Percentiles rank a stretch among this genome's conserved stretches.
phyloP scores from a whole-genome alignment of 2,797 vertebrate genomes.

The Crocidura indochinensis region DNA sequence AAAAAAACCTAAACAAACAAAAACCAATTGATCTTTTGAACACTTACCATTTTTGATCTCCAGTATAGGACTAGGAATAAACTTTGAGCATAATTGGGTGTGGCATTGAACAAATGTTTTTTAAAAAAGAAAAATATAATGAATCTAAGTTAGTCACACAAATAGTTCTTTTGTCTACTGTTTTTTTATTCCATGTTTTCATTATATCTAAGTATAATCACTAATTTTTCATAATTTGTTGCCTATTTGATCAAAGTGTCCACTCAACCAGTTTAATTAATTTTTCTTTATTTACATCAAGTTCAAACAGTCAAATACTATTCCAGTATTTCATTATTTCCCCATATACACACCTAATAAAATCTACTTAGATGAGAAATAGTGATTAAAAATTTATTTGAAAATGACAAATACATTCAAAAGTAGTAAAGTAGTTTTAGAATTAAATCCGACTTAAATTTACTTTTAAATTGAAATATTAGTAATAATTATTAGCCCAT shows the following conservation, averaged over 20 bases:
- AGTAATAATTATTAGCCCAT: background rate
- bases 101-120: no score
- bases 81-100: no score
- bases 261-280: slow-evolving; percentile 31
- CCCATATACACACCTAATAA: background rate
- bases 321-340: background rate
- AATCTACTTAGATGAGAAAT: background rate
- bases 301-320: background rate
- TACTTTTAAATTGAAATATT: no score
- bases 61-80: no score
- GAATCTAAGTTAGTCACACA: background rate
- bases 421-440: no score
- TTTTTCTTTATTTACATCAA: slow-evolving; percentile 20
- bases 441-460: no score
- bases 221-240: background rate
- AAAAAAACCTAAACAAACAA: no score
- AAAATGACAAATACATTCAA: no score
- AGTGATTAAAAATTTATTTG: slow-evolving; percentile 6
- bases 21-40: no score
- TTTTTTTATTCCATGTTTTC: background rate
- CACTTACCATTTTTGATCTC: no score
- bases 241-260: background rate
- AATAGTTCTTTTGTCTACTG: background rate
- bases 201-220: background rate
- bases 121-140: no score